These are phyloP conservation scores for Meghimatium bilineatum DNA, from an alignment of 2,888 invertebrate genomes.

Conservation along the genomic window DNA sequence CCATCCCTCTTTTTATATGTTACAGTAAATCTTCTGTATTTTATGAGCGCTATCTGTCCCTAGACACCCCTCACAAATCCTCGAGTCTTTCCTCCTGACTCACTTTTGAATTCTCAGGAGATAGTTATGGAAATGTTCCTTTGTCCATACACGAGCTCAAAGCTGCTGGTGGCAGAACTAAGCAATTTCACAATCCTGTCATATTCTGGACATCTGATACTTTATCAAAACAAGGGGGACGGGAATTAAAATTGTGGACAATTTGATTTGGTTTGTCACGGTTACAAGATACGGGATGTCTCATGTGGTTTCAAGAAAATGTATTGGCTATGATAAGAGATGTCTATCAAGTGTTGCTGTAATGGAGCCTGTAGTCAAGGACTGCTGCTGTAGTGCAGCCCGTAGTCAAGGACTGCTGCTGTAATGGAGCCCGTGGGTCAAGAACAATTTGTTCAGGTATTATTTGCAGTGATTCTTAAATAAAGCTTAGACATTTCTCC, in stretches of 20 bases:
- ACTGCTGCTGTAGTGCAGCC: too few species aligned
- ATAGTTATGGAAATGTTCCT: slow-evolving; percentile 14
- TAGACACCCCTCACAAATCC: not conserved
- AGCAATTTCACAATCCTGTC: slow-evolving; percentile 29
- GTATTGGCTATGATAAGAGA: slow-evolving; percentile 26
- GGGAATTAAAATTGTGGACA: slow-evolving; percentile 20
- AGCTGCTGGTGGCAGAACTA: not conserved
- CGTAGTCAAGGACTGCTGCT: too few species aligned
- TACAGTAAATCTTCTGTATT: not conserved
- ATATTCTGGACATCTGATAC: slow-evolving; percentile 29
- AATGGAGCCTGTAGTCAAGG: too few species aligned
- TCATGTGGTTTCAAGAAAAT: slow-evolving; percentile 18
- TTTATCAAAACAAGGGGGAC: slow-evolving; percentile 30
- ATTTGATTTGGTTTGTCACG: slow-evolving; percentile 20
- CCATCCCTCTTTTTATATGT: not conserved
- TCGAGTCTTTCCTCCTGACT: slow-evolving; percentile 16
- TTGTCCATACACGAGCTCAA: not conserved
- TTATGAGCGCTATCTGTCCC: not conserved
- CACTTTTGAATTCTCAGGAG: not conserved
- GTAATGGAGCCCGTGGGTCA: not conserved
- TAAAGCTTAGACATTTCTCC: not conserved
- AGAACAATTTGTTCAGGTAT: slow-evolving; percentile 9
- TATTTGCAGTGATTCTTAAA: slow-evolving; percentile 18
- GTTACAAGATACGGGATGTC: slow-evolving; percentile 4
- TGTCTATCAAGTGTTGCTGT: slow-evolving; percentile 14